phyloP scores from a whole-genome alignment of 2,797 vertebrate genomes.

The Lophotriccus pileatus region DNA sequence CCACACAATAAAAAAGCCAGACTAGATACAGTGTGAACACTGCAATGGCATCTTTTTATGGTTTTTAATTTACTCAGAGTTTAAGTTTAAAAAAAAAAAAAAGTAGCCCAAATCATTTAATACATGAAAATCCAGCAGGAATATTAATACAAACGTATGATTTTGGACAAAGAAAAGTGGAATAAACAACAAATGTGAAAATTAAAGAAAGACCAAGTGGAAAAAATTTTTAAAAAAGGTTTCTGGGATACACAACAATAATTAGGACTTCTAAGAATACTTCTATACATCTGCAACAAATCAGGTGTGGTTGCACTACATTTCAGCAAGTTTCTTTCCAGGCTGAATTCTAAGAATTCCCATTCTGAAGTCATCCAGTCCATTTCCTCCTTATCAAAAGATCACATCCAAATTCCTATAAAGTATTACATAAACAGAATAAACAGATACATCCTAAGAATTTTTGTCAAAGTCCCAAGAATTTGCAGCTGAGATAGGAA shows the following conservation, averaged over 20 bases:
- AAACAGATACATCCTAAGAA: neutral
- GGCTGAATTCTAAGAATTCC: neutral
- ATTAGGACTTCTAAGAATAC: neutral
- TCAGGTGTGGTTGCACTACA: neutral
- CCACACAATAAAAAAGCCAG: neutral
- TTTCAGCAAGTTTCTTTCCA: neutral
- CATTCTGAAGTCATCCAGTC: neutral
- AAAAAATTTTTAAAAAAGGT: neutral
- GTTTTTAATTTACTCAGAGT: neutral
- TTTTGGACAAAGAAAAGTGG: neutral
- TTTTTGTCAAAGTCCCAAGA: neutral
- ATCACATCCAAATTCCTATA: neutral
- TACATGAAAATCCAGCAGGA: neutral
- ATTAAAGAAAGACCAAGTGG: neutral
- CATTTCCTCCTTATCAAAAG: neutral
- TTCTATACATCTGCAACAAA: neutral
- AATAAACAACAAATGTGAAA: neutral
- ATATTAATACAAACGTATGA: neutral
- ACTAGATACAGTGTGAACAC: neutral
- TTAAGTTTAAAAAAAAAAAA: neutral
- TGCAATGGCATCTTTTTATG: neutral
- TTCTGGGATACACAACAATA: neutral
- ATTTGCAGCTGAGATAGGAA: neutral
- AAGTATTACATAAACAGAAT: neutral
- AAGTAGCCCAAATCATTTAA: neutral